Evolutionary conservation across 2,888 invertebrate species (phyloP).

Genomic region (Zaprionus lineosus): DNA sequence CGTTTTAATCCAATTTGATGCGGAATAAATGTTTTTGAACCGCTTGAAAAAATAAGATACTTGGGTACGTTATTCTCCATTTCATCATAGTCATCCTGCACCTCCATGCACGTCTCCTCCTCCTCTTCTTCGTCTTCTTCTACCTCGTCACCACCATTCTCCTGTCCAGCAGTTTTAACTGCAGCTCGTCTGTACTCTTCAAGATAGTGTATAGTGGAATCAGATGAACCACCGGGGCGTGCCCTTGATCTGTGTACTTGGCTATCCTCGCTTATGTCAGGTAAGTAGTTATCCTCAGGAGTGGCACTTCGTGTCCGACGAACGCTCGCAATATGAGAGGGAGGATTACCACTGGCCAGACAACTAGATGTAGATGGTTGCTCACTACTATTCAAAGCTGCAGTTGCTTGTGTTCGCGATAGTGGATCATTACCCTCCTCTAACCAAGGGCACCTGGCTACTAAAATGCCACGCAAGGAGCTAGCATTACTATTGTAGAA

Average conservation of each 20-base stretch:
- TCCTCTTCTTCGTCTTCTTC: slow-evolving; percentile 43
- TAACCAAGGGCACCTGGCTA: slow-evolving; percentile 87
- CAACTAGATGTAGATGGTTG: slow-evolving; percentile 32
- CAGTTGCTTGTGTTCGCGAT: slow-evolving; percentile 8
- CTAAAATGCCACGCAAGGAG: slow-evolving; percentile 89
- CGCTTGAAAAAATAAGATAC: slow-evolving; percentile 91
- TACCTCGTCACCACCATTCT: slow-evolving; percentile 44
- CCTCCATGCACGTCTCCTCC: slow-evolving; percentile 64
- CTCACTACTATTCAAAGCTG: background rate
- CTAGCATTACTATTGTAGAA: slow-evolving; percentile 92
- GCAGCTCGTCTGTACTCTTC: slow-evolving; percentile 84
- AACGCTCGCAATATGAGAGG: slow-evolving; percentile 76
- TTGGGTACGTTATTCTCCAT: slow-evolving; percentile 86
- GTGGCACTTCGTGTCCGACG: slow-evolving; percentile 56
- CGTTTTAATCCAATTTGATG: slow-evolving; percentile 92
- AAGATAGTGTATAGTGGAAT: slow-evolving; percentile 85
- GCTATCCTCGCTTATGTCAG: slow-evolving; percentile 59
- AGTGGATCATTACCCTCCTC: slow-evolving; percentile 79
- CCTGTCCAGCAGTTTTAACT: slow-evolving; percentile 30
- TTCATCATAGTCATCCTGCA: slow-evolving; percentile 84
- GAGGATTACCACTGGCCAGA: slow-evolving; percentile 73
- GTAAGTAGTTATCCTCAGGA: slow-evolving; percentile 59
- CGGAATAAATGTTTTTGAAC: slow-evolving; percentile 91
- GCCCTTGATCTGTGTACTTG: slow-evolving; percentile 42
- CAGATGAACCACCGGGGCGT: slow-evolving; percentile 38